Evolutionary conservation across 2,888 invertebrate genomes (phyloP).

Genomic region (Thymelicus acteon): DNA sequence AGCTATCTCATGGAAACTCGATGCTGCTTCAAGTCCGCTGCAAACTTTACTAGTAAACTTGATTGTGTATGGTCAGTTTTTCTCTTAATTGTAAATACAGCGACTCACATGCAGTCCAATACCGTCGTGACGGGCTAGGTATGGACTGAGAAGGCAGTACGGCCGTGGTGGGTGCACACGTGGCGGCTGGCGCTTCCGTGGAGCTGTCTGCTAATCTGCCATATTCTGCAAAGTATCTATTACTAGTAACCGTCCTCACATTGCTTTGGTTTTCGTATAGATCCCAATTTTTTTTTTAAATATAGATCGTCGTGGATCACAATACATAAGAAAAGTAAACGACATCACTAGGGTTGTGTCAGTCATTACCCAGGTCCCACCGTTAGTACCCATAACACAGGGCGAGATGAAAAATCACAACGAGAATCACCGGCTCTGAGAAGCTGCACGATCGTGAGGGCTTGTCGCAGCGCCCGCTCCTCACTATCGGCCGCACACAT

Average conservation of each 20-base stretch:
- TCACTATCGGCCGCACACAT: neutral
- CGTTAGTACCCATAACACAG: too few species aligned
- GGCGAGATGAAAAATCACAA: neutral
- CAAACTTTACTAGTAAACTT: too few species aligned
- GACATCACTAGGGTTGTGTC: too few species aligned
- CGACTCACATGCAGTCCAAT: neutral
- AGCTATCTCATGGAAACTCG: too few species aligned
- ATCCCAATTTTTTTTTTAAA: too few species aligned
- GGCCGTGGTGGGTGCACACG: neutral
- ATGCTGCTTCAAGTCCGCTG: too few species aligned
- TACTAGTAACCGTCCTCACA: neutral
- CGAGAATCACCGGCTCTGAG: neutral
- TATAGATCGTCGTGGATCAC: too few species aligned
- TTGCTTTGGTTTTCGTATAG: too few species aligned
- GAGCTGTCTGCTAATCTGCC: neutral
- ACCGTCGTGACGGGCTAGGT: neutral
- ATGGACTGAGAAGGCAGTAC: neutral
- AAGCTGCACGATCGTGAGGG: constrained; percentile 1
- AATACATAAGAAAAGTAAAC: too few species aligned
- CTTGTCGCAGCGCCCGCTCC: neutral
- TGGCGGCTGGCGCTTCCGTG: neutral
- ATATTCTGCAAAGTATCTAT: neutral
- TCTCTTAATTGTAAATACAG: too few species aligned
- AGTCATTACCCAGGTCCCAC: too few species aligned
- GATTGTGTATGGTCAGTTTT: too few species aligned